phyloP scores from a whole-genome alignment of 2,888 invertebrate species.

The Trilocha varians region DNA sequence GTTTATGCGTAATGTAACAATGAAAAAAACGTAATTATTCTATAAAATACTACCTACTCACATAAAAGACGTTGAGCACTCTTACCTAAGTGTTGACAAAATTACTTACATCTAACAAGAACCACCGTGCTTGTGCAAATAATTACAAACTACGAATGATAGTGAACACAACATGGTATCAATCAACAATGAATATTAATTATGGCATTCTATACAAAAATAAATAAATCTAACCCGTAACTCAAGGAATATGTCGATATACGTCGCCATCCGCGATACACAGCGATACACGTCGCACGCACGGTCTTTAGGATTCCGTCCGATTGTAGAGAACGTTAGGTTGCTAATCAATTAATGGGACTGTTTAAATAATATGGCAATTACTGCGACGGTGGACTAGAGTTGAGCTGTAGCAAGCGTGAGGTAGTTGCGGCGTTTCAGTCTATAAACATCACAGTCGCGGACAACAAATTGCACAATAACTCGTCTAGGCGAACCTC shows the following conservation, averaged over 20 bases:
- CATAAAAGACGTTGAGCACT: slow-evolving; percentile 57
- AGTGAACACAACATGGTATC: slow-evolving; percentile 48
- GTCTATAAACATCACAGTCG: slow-evolving; percentile 81
- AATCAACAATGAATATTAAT: slow-evolving; percentile 52
- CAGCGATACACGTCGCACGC: slow-evolving; percentile 41
- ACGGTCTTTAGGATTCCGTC: slow-evolving; percentile 12
- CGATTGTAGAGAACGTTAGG: slow-evolving; percentile 10
- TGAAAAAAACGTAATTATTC: too few species aligned
- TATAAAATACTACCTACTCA: neutral
- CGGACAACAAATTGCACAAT: slow-evolving; percentile 73
- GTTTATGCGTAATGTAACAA: neutral
- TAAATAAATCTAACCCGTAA: slow-evolving; percentile 55
- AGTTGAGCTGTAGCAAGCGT: slow-evolving; percentile 64
- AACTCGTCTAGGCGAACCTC: slow-evolving; percentile 54
- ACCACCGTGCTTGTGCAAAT: slow-evolving; percentile 61
- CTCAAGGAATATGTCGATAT: slow-evolving; percentile 39
- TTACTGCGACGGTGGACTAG: slow-evolving; percentile 60
- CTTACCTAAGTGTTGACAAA: slow-evolving; percentile 47
- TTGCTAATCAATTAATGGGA: slow-evolving; percentile 14
- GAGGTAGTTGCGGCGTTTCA: slow-evolving; percentile 74
- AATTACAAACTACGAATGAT: slow-evolving; percentile 35
- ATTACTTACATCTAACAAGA: slow-evolving; percentile 44
- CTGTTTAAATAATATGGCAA: slow-evolving; percentile 22
- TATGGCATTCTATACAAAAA: slow-evolving; percentile 62
- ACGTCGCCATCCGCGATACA: slow-evolving; percentile 51